These are phyloP conservation scores for Oxyteleia sp. DNA, from an alignment of 2,888 invertebrate species.

Conservation along the genomic window DNA sequence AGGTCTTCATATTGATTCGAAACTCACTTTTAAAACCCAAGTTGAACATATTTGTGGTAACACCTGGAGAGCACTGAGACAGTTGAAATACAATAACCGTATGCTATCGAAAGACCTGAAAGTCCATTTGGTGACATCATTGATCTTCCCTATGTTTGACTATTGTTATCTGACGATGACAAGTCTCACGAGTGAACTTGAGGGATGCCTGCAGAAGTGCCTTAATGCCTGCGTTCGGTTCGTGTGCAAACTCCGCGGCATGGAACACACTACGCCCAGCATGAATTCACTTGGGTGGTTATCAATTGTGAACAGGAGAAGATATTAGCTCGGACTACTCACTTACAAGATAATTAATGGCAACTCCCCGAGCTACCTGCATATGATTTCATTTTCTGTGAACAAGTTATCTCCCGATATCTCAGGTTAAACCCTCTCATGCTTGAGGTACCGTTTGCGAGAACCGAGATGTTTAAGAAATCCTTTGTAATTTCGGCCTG, in stretches of 20 bases:
- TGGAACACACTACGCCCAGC: background rate
- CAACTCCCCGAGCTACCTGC: too few species aligned
- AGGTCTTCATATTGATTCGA: background rate
- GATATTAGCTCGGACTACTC: too few species aligned
- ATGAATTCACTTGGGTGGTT: background rate
- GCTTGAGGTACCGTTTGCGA: background rate
- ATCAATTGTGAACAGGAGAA: background rate
- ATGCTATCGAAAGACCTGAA: background rate
- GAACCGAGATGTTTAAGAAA: background rate
- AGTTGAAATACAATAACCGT: background rate
- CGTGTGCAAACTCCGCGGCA: background rate
- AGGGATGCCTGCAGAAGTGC: background rate
- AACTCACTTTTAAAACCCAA: background rate
- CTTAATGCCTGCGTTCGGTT: constrained; percentile 1
- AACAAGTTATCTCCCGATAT: too few species aligned
- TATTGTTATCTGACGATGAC: background rate
- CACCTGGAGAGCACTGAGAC: background rate
- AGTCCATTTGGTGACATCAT: background rate
- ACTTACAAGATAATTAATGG: too few species aligned
- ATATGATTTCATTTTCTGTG: too few species aligned
- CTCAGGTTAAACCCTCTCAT: too few species aligned
- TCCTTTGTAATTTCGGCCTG: background rate
- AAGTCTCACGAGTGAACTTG: background rate
- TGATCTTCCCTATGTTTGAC: background rate
- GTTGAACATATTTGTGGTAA: background rate